Evolutionary conservation across 2,888 invertebrate genomes (phyloP), one percentile per base, ranked within the genome.

Genomic region (Drosophila borealis): DNA sequence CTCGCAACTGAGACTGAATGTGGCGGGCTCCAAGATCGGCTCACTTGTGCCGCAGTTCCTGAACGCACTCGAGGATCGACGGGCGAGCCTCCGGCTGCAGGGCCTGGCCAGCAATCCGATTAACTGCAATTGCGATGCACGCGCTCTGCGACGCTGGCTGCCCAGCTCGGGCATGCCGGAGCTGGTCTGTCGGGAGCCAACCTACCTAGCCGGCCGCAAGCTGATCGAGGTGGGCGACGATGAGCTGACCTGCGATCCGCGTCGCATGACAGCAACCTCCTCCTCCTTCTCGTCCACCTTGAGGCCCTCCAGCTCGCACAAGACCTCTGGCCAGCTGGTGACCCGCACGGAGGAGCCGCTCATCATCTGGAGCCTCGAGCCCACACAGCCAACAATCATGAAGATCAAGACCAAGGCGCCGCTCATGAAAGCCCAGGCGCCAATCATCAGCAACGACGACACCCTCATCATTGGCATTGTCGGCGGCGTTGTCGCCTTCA

Each of bases 381-480:
- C 97, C 4, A 94, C 95, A 66, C 93, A 94, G 39, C 93, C 95
- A 64, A 89, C 84, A 34, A 93, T 94, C 17, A 93, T 95, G 86
- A 93, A 94, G 82, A 90, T 94, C 5, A 94, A 93, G 89, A 93
- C 92, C 66, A 93, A 92, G 89, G 91, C 91, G 67, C 94, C 93
- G 21, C 94, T 93, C 49, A 94, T 94, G 56, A 95, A 95, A 91
- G 94, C 94, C 44, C 94, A 95, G 91, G 94, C 94, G 46, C 94
- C 94, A 13, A 94, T 95, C 0, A 94, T 96, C 11, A 95, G 94
- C 60, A 97, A 97, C 85, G 98, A 98, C 84, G 98, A 98, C 81
- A 97, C 97, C 4, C 93, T 98, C n/a, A 98, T 98, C 55, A 98
- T 98, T 67, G 97, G 97, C n/a, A 98, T 98, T 77, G 97, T 98